Base-by-base conservation (phyloP, 1,140 invertebrate genomes). In the Tetramorium parvispinum region DNA sequence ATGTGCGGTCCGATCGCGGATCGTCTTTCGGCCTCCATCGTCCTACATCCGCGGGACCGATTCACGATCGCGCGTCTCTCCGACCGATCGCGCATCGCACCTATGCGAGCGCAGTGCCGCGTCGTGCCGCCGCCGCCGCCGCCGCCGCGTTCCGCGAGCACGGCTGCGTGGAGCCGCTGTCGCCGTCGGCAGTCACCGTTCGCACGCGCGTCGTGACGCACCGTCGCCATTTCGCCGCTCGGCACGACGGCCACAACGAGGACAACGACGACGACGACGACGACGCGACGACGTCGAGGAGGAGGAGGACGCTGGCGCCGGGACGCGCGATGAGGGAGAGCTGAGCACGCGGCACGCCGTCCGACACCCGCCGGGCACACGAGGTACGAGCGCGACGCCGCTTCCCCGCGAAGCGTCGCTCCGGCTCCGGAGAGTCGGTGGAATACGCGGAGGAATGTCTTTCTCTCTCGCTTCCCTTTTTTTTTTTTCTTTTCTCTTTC, bases 311-410 rank as follows among this genome's bases (percentile, higher is more conserved):
- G 59, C 40, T 37, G 55, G 21, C n/a, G 65, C 27, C 13, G 13
- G 43, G 59, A 89, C 78, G 53, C 75, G 21, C 82, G 79, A 93
- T 87, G 87, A 92, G 68, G 91, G 79, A 83, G 82, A 93, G 91
- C 91, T 93, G 92, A 93, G 85, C 82, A 32, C 32, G 85, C 83
- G 43, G 51, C 87, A 77, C 13, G 46, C 78, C 85, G 65, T 86
- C 32, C 40, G 11, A 21, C 65, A 46, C 24, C 24, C 65, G 24
- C 51, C 59, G 81, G 43, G 61, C 85, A 85, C 65, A 85, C 65
- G 86, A 92, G 89, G 91, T 92, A 89, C 37, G n/a, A n/a, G 59
- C 65, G 7, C 16, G 43, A 11, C 43, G 18, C 46, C 46, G 46
- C 46, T 46, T 11, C 10, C 46, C 10, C 16, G 51, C 18, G 51